Conservation (phyloP, 1,140 invertebrate species). For the Drosophila navojoa region DNA sequence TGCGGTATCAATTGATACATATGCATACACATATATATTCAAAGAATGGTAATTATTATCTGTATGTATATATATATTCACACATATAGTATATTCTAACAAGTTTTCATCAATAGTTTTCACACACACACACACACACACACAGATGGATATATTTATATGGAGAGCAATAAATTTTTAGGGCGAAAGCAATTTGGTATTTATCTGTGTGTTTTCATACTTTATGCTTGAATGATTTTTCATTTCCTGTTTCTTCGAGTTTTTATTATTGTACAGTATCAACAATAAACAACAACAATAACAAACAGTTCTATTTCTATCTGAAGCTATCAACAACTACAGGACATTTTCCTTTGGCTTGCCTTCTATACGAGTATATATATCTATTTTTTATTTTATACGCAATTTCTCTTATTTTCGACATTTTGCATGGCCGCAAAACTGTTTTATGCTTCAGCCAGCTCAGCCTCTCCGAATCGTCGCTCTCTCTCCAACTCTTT, state of each 20-base stretch:
- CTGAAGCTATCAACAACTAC: conserved; percentile 44
- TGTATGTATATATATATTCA: background rate
- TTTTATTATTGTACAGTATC: conserved; percentile 53
- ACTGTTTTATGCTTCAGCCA: conserved; percentile 32
- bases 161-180: conserved; percentile 26
- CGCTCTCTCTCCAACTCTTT: background rate
- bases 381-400: conserved; percentile 46
- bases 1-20: background rate
- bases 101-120: conserved; percentile 23
- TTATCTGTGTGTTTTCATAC: conserved; percentile 74
- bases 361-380: background rate
- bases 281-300: conserved; percentile 46
- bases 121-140: conserved; percentile 1
- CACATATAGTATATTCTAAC: background rate
- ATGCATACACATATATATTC: background rate
- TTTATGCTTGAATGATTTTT: conserved; percentile 78
- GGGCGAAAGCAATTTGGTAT: conserved; percentile 60
- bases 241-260: conserved; percentile 64
- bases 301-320: background rate
- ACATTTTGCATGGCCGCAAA: conserved; percentile 31
- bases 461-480: no score
- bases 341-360: conserved; percentile 24
- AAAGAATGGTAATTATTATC: background rate
- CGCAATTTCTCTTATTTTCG: conserved; percentile 34
- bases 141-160: background rate